phyloP scores from a whole-genome alignment of 2,113 vertebrate genomes.

The Terrapene triunguis region DNA sequence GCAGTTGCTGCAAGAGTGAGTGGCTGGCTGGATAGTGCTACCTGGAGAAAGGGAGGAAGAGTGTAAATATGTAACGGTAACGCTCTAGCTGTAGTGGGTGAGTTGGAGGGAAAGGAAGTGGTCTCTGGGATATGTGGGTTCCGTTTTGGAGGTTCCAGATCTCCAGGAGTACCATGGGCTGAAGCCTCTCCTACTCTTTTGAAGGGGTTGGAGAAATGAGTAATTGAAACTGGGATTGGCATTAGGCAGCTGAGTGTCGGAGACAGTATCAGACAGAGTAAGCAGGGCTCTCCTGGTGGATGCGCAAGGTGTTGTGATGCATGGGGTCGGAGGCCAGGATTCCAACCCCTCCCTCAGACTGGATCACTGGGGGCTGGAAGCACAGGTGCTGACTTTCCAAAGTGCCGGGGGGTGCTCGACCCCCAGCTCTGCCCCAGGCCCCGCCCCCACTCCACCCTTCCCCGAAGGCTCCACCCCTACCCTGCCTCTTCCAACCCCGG shows the following conservation, averaged over 20 bases:
- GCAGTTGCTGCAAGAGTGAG: not conserved
- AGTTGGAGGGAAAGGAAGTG: not conserved
- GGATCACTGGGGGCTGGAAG: not conserved
- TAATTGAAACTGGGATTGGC: too few relatives aligned
- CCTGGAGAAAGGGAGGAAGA: not conserved
- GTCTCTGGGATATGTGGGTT: not conserved
- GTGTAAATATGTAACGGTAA: not conserved
- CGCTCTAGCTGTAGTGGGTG: not conserved
- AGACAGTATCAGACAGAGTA: not conserved
- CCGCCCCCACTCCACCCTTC: too few relatives aligned
- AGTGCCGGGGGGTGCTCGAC: too few relatives aligned
- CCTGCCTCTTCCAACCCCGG: too few relatives aligned
- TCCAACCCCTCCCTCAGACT: fast-evolving
- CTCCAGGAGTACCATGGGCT: not conserved
- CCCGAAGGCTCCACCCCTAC: too few relatives aligned
- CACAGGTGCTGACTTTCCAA: too few relatives aligned
- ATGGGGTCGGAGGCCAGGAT: not conserved
- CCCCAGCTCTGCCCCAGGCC: too few relatives aligned
- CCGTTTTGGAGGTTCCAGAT: not conserved
- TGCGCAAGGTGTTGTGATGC: not conserved
- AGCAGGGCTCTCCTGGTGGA: not conserved
- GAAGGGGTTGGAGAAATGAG: not conserved
- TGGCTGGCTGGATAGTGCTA: not conserved
- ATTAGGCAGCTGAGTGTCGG: not conserved
- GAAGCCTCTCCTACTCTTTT: not conserved